Base-by-base conservation (phyloP, 2,113 vertebrate species). In the Thunnus thynnus region DNA sequence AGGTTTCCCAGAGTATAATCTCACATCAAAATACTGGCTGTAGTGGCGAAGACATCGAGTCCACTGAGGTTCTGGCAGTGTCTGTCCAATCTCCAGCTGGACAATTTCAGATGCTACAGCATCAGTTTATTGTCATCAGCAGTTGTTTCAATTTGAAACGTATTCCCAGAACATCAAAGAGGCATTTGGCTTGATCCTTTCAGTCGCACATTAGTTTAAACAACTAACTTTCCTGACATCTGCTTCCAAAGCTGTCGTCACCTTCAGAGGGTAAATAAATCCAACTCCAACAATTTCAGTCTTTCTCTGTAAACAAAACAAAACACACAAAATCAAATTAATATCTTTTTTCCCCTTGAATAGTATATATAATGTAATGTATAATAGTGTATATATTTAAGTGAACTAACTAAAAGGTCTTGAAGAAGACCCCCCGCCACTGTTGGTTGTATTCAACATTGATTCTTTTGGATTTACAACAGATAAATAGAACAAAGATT, bases 251-350 rank as follows among this genome's bases (percentile, higher is more conserved):
- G 46, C 20, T 8, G 25, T 47, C 36, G 66, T 67, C 64, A 47
- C 72, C 56, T 82, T 89, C 60, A 58, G 14, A 54, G 13, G n/a
- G 13, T 3, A 14, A 60, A 65, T 32, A 25, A 54, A 71, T 25
- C 1, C 51, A 17, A 14, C 20, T 25, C 1, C 51, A 17, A 17
- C 20, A 13, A 32, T 17, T 64, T 86, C 83, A 85, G 44, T 85
- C 48, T 70, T 72, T n/a, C 11, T 62, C 91, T 93, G 88, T 7
- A 82, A 82, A 84, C 3, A 76, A 79, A 76, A 72, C 6, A 78
- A 78, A 82, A 80, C 16, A 51, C 12, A 81, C 6, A 48, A 41
- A 76, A 75, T 18, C 0, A 25, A 61, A 58, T 60, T 0, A 52
- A 0, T 4, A 11, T 22, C 2, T 11, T 11, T 27, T 41, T 41